Base-by-base conservation (phyloP, 30 jellyfish, hydroid and myxozoan genomes). In the Turritopsis rubra region DNA sequence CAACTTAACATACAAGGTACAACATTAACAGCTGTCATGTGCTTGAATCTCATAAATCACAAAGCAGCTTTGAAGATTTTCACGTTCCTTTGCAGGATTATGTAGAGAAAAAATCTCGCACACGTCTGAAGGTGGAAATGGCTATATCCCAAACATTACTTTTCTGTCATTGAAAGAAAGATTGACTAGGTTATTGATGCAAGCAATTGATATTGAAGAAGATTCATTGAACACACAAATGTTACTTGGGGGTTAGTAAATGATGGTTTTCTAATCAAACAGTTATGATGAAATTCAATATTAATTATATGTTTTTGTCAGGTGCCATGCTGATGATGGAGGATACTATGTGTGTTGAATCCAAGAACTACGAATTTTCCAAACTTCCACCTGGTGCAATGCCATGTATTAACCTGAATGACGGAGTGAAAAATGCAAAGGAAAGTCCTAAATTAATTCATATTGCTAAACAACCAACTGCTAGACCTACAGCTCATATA, bases 301-400 rank as follows among this genome's bases (percentile, higher is more conserved):
- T n/a, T 29, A 31, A 21, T 52, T 16, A n/a, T 74, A 16, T 29
- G 24, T 0, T 54, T 80, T 66, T 82, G 24, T 1, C 82, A 91
- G 97, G 97, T 83, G 91, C 93, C 29, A 92, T 88, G 95, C 78
- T 88, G 60, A 82, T 92, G 85, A 85, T 88, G 54, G 97, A 92
- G 76, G 98, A 92, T 72, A 88, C 98, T 7, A 92, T 84, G 71
- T 88, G 88, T n/a, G 96, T 86, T 20, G 98, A 92, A 52, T 70
- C 54, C 9, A 41, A 65, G 28, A 80, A 80, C 65, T 21, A 80
- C 28, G 82, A 80, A 22, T 70, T 52, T 26, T n/a, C 52, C 18
- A 80, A 70, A 24, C 65, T 30, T 52, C 20, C 54, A 23, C 83
- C 83, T 18, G 82, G 53, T 3, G 21, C 87, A 24, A 22, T 52